Evolutionary conservation across 1,140 invertebrate species (phyloP).

Genomic region (Lepidotrigona ventralis): DNA sequence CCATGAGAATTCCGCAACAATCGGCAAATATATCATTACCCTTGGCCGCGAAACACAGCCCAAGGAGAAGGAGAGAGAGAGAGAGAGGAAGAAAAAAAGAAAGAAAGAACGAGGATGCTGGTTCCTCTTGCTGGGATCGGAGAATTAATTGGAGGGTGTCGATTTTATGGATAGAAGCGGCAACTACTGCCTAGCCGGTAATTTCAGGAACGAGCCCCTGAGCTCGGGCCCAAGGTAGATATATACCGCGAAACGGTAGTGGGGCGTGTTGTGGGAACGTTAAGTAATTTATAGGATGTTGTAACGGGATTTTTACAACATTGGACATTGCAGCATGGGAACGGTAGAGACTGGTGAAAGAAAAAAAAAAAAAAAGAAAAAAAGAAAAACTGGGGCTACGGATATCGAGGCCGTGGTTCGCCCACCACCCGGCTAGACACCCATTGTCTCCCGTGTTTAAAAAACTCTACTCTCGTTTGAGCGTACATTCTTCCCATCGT

Average conservation of each 20-base stretch:
- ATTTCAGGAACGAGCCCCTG: slow-evolving; percentile 34
- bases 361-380: slow-evolving; percentile 10
- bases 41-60: neutral
- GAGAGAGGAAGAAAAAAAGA: no score
- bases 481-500: slow-evolving; percentile 70
- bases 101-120: neutral
- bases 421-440: slow-evolving; percentile 72
- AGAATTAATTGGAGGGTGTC: slow-evolving; percentile 47
- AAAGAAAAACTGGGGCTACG: slow-evolving; percentile 67
- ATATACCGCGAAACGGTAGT: slow-evolving; percentile 33
- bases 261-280: slow-evolving; percentile 69
- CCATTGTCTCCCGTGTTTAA: slow-evolving; percentile 71
- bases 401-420: slow-evolving; percentile 72
- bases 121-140: slow-evolving; percentile 26
- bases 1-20: slow-evolving; percentile 46
- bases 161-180: slow-evolving; percentile 53
- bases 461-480: slow-evolving; percentile 73
- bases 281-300: slow-evolving; percentile 74
- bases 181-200: slow-evolving; percentile 44
- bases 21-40: slow-evolving; percentile 49
- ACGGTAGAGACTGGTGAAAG: slow-evolving; percentile 67
- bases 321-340: slow-evolving; percentile 73
- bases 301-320: slow-evolving; percentile 71
- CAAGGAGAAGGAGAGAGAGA: neutral
- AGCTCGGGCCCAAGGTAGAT: neutral